Evolutionary conservation across 1,140 invertebrate genomes (phyloP).

Genomic region (Ostrea denselamellosa): DNA sequence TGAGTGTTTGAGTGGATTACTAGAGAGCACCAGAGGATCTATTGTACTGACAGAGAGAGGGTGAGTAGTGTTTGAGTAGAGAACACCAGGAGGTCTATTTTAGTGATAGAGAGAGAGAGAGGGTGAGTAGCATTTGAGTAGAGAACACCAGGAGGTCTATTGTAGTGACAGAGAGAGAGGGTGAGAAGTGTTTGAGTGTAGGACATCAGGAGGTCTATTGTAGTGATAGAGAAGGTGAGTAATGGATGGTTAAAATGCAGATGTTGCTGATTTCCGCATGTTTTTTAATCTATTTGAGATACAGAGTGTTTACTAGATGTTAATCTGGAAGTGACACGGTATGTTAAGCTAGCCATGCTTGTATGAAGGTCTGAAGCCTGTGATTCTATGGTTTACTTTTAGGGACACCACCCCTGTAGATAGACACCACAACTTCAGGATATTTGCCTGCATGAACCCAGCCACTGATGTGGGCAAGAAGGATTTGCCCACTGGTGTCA

Average conservation of each 20-base stretch:
- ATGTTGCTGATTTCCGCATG: no score
- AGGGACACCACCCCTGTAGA: constrained; percentile 84
- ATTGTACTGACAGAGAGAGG: constrained; percentile 92
- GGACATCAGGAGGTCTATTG: constrained; percentile 86
- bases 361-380: no score
- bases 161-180: constrained; percentile 91
- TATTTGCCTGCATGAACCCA: constrained; percentile 99
- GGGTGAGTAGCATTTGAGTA: constrained; percentile 87
- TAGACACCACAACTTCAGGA: constrained; percentile 92
- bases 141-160: constrained; percentile 89
- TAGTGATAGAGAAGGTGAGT: constrained; percentile 91
- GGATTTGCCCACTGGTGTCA: constrained; percentile 93
- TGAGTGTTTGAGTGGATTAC: constrained; percentile 94
- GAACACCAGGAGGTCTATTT: constrained; percentile 86
- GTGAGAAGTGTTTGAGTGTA: constrained; percentile 93
- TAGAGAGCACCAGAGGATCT: constrained; percentile 89
- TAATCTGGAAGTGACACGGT: no score
- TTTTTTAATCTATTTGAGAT: no score
- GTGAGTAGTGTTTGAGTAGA: constrained; percentile 91
- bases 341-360: no score
- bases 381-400: constrained; percentile 46
- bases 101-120: constrained; percentile 92
- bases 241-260: no score
- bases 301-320: no score
- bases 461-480: constrained; percentile 99